A percentile compares a stretch with the other conserved stretches of the same genome.
phyloP scores from a whole-genome alignment of 2,113 vertebrate species.

The Chrysochloris asiatica region DNA sequence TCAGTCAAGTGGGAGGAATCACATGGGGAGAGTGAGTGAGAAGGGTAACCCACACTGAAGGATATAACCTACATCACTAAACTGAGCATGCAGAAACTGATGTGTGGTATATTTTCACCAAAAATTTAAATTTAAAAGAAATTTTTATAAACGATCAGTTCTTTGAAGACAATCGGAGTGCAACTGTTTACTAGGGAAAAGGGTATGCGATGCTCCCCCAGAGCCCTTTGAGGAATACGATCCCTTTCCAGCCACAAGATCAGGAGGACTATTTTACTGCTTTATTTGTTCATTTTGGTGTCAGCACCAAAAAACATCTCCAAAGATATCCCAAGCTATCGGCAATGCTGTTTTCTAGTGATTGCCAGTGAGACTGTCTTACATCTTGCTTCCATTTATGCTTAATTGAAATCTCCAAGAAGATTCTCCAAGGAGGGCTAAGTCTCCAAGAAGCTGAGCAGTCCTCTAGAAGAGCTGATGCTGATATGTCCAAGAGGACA shows the following conservation, averaged over 20 bases:
- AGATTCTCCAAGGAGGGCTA: not conserved
- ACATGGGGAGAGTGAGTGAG: not conserved
- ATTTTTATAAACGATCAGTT: accelerated
- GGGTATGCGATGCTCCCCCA: too few relatives aligned
- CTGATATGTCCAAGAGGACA: accelerated
- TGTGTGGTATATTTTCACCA: too few relatives aligned
- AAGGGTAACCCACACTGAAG: not conserved
- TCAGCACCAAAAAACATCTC: not conserved
- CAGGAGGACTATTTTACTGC: not conserved
- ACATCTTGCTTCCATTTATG: not conserved
- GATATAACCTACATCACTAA: too few relatives aligned
- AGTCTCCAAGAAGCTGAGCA: not conserved
- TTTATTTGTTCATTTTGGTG: not conserved
- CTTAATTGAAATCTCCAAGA: not conserved
- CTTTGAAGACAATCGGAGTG: not conserved
- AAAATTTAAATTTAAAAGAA: not conserved
- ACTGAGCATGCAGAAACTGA: too few relatives aligned
- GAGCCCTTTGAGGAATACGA: not conserved
- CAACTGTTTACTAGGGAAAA: not conserved
- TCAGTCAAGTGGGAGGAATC: not conserved
- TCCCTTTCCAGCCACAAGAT: not conserved
- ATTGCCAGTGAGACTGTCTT: accelerated
- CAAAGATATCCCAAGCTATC: not conserved
- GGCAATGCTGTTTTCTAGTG: not conserved
- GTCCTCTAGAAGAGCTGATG: accelerated